A percentile compares a stretch with the other conserved stretches of the same genome.
Evolutionary conservation across 2,113 vertebrate genomes (phyloP).

Genomic region (Clarias batrachus): DNA sequence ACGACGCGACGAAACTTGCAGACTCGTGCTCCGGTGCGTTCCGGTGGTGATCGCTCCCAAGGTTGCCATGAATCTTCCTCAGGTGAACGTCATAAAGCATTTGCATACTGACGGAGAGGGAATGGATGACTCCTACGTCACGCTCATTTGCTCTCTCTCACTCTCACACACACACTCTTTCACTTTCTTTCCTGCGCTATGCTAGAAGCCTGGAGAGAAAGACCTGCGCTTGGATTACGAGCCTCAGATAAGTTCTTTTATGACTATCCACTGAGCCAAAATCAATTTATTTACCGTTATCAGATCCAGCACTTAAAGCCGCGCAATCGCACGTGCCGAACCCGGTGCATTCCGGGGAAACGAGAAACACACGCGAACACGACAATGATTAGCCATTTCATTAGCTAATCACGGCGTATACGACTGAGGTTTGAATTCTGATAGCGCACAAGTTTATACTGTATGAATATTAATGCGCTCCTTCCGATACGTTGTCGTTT

Average conservation of each 20-base stretch:
- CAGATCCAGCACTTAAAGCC: conserved; percentile 49
- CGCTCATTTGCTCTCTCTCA: conserved; percentile 15
- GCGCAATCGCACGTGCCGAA: background rate
- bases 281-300: conserved; percentile 59
- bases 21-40: conserved; percentile 29
- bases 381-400: conserved; percentile 41
- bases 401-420: background rate
- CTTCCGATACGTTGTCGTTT: background rate
- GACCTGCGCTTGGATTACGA: conserved; percentile 37
- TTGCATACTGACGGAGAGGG: conserved; percentile 40
- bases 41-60: conserved; percentile 44
- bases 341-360: background rate
- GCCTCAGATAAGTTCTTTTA: conserved; percentile 55
- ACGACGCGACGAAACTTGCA: conserved; percentile 28
- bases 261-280: conserved; percentile 55
- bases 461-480: background rate
- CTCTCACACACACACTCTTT: background rate
- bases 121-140: conserved; percentile 37
- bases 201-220: conserved; percentile 31
- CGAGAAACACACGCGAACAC: background rate
- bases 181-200: background rate
- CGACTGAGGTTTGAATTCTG: background rate
- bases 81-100: conserved; percentile 46
- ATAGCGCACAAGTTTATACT: background rate
- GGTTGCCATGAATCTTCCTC: conserved; percentile 55